Percentiles rank a stretch among this genome's conserved stretches.
Conservation (phyloP, 2,888 invertebrate species). For the Lasioglossum figueresi region DNA sequence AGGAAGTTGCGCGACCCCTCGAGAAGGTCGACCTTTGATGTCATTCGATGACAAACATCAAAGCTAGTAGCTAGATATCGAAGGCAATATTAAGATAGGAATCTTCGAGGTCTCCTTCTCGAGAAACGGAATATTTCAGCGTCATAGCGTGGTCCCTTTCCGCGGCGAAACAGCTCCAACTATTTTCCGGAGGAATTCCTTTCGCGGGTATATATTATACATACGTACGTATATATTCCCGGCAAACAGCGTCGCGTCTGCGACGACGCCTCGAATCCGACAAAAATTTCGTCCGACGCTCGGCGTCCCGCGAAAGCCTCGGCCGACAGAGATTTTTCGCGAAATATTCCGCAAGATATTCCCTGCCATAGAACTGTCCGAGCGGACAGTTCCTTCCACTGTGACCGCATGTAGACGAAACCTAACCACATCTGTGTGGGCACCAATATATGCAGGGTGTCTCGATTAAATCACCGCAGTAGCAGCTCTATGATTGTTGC, state of each 20-base stretch:
- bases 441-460: background rate
- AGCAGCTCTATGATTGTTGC: background rate
- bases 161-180: conserved; percentile 3
- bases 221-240: conserved; percentile 4
- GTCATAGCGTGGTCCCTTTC: background rate
- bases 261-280: conserved; percentile 20
- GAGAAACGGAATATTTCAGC: conserved; percentile 7
- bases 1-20: background rate
- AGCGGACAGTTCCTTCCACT: conserved; percentile 10
- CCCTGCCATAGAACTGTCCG: background rate
- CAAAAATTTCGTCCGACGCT: conserved; percentile 19
- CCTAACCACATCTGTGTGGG: background rate
- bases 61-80: background rate
- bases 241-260: background rate
- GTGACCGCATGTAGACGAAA: background rate
- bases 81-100: conserved; percentile 9
- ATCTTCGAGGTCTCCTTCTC: background rate
- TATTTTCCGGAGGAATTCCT: conserved; percentile 23
- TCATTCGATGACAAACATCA: background rate
- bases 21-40: background rate
- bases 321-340: conserved; percentile 34
- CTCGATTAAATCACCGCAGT: background rate
- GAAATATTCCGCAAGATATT: conserved; percentile 13
- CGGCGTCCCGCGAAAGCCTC: background rate
- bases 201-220: background rate